A percentile compares a stretch with the other conserved stretches of the same genome.
Evolutionary conservation across 2,113 vertebrate genomes (phyloP).

Genomic region (Mugil cephalus): DNA sequence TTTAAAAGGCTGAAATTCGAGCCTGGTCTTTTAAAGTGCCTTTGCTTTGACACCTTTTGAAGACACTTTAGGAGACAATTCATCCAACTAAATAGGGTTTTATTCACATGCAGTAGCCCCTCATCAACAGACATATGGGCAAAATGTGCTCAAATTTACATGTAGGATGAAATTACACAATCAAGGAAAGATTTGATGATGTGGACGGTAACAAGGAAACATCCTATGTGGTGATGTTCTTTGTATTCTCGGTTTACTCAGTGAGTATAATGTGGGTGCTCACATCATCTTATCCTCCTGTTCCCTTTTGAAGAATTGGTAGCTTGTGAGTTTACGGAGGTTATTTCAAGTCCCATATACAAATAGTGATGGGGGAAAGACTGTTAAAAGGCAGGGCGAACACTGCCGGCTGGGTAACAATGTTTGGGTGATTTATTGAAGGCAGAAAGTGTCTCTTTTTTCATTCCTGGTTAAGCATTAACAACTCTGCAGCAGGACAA

Average conservation of each 20-base stretch:
- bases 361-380: slow-evolving; percentile 53
- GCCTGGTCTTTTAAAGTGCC: neutral
- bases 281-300: slow-evolving; percentile 30
- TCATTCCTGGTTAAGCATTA: slow-evolving; percentile 67
- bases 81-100: neutral
- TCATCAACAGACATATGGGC: neutral
- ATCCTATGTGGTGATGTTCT: neutral
- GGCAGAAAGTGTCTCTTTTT: slow-evolving; percentile 60
- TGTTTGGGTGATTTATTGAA: slow-evolving; percentile 54
- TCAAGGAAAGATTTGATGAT: neutral
- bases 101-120: neutral
- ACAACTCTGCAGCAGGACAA: slow-evolving; percentile 53
- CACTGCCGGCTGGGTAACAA: slow-evolving; percentile 21
- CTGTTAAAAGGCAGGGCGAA: slow-evolving; percentile 50
- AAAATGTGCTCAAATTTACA: neutral
- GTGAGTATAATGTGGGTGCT: neutral
- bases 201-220: neutral
- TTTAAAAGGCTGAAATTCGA: neutral
- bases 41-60: neutral
- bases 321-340: slow-evolving; percentile 57
- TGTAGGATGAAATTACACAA: too few relatives aligned
- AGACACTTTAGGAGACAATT: neutral
- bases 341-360: slow-evolving; percentile 45
- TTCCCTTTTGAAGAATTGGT: slow-evolving; percentile 53
- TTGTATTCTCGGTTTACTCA: neutral